phyloP scores from a whole-genome alignment of 2,888 invertebrate genomes.

The Gastracanthus pulcherrimus region DNA sequence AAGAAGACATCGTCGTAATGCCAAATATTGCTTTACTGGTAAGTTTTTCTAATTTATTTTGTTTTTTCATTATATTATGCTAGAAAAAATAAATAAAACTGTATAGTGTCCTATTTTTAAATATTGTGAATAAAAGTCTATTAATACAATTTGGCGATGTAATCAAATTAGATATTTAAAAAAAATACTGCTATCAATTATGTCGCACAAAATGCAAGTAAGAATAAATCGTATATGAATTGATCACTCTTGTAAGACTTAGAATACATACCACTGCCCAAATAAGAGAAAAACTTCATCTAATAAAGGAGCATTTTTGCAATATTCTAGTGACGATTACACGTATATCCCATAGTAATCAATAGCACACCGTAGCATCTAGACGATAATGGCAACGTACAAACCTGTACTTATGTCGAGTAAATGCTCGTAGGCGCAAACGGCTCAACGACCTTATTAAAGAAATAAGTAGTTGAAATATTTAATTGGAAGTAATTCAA shows the following conservation, averaged over 20 bases:
- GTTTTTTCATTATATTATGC: neutral
- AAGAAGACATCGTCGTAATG: conserved; percentile 86
- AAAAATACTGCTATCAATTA: neutral
- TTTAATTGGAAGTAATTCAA: too few species aligned
- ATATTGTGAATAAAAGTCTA: neutral
- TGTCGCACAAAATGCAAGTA: neutral
- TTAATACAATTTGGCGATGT: neutral
- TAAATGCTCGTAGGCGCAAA: neutral
- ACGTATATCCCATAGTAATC: too few species aligned
- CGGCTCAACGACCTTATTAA: neutral
- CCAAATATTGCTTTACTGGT: conserved; percentile 93
- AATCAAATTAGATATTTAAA: neutral
- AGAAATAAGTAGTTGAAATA: neutral
- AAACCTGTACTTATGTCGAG: neutral
- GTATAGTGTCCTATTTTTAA: too few species aligned
- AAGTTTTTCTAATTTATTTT: conserved; percentile 76
- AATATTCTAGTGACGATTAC: too few species aligned
- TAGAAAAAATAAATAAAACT: neutral
- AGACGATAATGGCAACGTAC: neutral
- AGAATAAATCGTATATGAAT: too few species aligned
- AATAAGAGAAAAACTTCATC: neutral
- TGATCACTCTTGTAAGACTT: too few species aligned
- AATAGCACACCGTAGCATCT: neutral
- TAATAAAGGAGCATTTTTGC: too few species aligned
- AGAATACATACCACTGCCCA: too few species aligned